These are phyloP conservation scores for Coccyzus lansbergi DNA, from an alignment of 2,797 vertebrate genomes.

Conservation along the genomic window DNA sequence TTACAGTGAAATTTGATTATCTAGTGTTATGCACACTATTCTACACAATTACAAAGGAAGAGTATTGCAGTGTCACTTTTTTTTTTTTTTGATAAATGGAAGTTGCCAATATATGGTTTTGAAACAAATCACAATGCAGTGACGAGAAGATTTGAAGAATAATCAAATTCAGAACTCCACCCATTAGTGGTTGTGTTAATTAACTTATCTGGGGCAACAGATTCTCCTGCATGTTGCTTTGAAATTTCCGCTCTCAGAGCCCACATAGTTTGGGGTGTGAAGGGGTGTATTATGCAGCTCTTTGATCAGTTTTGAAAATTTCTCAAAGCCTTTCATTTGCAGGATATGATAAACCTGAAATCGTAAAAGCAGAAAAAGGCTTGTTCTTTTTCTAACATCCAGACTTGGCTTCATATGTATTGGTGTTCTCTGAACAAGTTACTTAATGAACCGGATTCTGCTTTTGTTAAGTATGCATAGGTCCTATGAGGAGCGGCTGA, in stretches of 20 bases:
- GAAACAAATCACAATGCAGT: background rate
- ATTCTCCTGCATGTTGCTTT: slow-evolving; percentile 43
- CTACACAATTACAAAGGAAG: background rate
- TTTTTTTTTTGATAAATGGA: background rate
- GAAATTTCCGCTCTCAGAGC: slow-evolving; percentile 14
- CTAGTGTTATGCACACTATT: background rate
- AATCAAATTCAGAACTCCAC: slow-evolving; percentile 13
- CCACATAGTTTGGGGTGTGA: background rate
- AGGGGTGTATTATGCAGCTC: background rate
- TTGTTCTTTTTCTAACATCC: background rate
- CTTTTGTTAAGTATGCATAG: background rate
- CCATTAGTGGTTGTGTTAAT: slow-evolving; percentile 39
- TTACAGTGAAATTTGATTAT: background rate
- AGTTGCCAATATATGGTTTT: background rate
- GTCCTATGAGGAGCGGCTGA: no score
- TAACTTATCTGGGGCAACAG: slow-evolving; percentile 40
- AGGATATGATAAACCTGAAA: background rate
- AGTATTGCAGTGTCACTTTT: background rate
- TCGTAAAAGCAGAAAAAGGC: background rate
- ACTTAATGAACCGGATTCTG: background rate
- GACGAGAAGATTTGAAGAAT: background rate
- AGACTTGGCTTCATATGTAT: background rate
- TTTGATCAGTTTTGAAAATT: slow-evolving; percentile 21
- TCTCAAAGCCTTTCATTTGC: slow-evolving; percentile 14
- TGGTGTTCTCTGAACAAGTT: background rate